Evolutionary conservation across 1,140 invertebrate species (phyloP).

Genomic region (Drosophila teissieri): DNA sequence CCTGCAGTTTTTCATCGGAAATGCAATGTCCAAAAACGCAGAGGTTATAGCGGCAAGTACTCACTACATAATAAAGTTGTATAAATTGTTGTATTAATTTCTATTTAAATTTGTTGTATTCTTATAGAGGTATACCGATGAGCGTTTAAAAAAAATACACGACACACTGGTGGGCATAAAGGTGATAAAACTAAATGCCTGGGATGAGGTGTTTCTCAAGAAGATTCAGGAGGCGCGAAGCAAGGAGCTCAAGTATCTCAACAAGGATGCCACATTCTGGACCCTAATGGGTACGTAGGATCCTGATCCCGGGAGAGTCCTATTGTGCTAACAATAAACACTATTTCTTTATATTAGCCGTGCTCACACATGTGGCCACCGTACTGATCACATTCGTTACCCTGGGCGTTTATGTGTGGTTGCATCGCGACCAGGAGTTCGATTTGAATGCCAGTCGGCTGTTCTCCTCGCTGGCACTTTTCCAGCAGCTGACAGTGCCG

Average conservation of each 20-base stretch:
- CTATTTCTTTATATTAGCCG: conserved; percentile 34
- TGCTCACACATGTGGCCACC: conserved; percentile 89
- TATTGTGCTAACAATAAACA: background rate
- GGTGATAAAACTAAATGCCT: conserved; percentile 92
- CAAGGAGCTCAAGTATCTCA: conserved; percentile 90
- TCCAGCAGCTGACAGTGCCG: conserved; percentile 92
- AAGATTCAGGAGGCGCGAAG: conserved; percentile 88
- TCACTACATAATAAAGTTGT: background rate
- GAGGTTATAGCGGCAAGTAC: conserved; percentile 88
- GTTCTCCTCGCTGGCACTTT: conserved; percentile 91
- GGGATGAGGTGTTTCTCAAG: conserved; percentile 91
- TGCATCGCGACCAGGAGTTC: conserved; percentile 34
- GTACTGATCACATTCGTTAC: conserved; percentile 90
- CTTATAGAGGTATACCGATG: conserved; percentile 88
- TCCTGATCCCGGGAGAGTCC: too few species aligned
- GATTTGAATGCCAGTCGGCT: conserved; percentile 89
- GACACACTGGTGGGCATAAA: conserved; percentile 93
- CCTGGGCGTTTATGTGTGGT: conserved; percentile 87
- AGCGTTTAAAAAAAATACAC: conserved; percentile 90
- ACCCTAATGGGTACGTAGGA: conserved; percentile 88
- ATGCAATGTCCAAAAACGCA: conserved; percentile 89
- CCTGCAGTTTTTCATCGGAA: conserved; percentile 89
- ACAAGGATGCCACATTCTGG: conserved; percentile 91
- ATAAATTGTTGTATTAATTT: background rate
- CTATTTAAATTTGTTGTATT: too few species aligned